Percentiles rank a stretch among this genome's conserved stretches.
phyloP scores from a whole-genome alignment of 92 coral and sea anemone species.

The Virgularia gustaviana region DNA sequence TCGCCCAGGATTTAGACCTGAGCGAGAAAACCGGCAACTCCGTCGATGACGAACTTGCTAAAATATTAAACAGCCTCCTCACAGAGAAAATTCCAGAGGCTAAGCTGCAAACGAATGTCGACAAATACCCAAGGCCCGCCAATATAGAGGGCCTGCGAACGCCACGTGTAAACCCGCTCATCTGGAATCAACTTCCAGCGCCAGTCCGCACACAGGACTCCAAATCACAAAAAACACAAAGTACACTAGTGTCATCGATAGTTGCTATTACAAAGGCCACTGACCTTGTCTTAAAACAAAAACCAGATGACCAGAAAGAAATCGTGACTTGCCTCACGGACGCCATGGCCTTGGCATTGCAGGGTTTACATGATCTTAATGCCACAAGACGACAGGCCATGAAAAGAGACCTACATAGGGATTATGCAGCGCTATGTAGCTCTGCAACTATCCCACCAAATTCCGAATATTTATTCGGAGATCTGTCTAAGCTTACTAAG shows the following conservation, averaged over 20 bases:
- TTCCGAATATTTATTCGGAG: slow-evolving; percentile 52
- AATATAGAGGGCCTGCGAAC: slow-evolving; percentile 25
- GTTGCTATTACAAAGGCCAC: slow-evolving; percentile 49
- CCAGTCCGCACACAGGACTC: slow-evolving; percentile 50
- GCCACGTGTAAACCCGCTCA: slow-evolving; percentile 47
- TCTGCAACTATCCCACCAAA: slow-evolving; percentile 19
- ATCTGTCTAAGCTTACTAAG: slow-evolving; percentile 52
- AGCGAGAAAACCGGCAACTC: too few relatives aligned
- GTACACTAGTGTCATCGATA: slow-evolving; percentile 42
- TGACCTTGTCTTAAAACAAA: slow-evolving; percentile 23
- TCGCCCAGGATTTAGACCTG: slow-evolving; percentile 19
- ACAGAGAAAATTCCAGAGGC: too few relatives aligned
- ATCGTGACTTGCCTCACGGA: too few relatives aligned
- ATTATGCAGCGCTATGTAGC: slow-evolving; percentile 42
- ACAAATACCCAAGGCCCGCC: slow-evolving; percentile 43
- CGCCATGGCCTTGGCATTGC: too few relatives aligned
- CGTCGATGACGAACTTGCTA: too few relatives aligned
- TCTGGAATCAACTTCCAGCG: slow-evolving; percentile 39
- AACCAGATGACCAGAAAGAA: too few relatives aligned
- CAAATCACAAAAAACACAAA: slow-evolving; percentile 50
- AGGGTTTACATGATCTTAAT: slow-evolving; percentile 6
- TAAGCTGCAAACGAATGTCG: slow-evolving; percentile 37
- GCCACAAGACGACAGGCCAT: too few relatives aligned
- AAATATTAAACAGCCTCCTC: too few relatives aligned
- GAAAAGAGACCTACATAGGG: slow-evolving; percentile 7